Conservation (phyloP, 1,140 invertebrate species). For the Nasonia vitripennis region DNA sequence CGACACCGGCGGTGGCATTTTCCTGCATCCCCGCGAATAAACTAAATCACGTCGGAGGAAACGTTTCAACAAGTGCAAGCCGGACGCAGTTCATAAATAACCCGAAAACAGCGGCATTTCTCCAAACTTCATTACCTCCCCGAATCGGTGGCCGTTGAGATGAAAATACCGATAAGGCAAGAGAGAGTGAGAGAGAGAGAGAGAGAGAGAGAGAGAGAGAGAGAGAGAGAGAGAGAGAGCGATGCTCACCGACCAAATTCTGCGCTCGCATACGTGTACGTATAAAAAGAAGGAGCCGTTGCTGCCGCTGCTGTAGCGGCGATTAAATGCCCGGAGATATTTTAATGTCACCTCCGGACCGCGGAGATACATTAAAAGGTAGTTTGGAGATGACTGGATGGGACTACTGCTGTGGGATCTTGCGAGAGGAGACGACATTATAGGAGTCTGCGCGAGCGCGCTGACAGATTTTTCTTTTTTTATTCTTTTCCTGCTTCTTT, state of each 20-base stretch:
- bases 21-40: background rate
- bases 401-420: slow-evolving; percentile 48
- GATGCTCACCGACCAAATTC: background rate
- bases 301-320: background rate
- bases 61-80: background rate
- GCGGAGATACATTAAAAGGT: slow-evolving; percentile 65
- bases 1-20: background rate
- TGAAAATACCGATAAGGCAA: slow-evolving; percentile 39
- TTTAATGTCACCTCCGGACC: slow-evolving; percentile 40
- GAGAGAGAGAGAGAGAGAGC: background rate
- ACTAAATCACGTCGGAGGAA: background rate
- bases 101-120: background rate
- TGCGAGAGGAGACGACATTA: slow-evolving; percentile 30
- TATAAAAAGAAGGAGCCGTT: slow-evolving; percentile 1
- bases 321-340: slow-evolving; percentile 42
- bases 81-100: slow-evolving; percentile 13
- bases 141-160: slow-evolving; percentile 8
- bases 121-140: slow-evolving; percentile 8
- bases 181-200: background rate
- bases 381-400: slow-evolving; percentile 69
- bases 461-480: slow-evolving; percentile 27
- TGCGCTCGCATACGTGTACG: background rate
- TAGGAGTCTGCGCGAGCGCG: slow-evolving; percentile 12
- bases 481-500: slow-evolving; percentile 11
- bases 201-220: background rate